Percentiles rank a stretch among this genome's conserved stretches.
Conservation (phyloP, 2,888 invertebrate genomes). For the Dicyrtomina minuta region DNA sequence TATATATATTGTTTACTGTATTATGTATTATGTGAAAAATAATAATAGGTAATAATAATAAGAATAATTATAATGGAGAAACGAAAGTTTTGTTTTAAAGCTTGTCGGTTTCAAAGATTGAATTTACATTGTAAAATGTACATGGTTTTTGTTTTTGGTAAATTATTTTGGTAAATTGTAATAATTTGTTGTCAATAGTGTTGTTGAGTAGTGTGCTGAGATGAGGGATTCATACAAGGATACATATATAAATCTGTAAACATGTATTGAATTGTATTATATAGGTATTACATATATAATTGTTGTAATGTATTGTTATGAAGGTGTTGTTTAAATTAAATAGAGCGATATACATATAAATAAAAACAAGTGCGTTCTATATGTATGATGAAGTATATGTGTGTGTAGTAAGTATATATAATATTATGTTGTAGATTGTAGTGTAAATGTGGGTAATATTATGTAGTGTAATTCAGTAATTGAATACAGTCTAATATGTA, state of each 20-base stretch:
- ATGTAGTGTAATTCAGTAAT: no score
- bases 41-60: neutral
- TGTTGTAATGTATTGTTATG: no score
- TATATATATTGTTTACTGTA: neutral
- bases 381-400: no score
- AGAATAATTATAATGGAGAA: neutral
- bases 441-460: neutral
- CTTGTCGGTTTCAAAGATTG: neutral
- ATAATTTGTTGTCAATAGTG: neutral
- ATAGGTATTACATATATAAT: no score
- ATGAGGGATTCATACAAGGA: no score
- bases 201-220: no score
- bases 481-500: constrained; percentile 1
- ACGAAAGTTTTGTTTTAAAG: neutral
- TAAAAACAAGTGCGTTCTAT: no score
- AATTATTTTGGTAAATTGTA: neutral
- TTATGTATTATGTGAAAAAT: neutral
- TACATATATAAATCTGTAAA: no score
- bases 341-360: no score
- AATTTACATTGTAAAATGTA: constrained; percentile 13
- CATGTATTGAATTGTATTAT: no score
- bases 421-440: neutral
- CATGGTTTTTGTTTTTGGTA: neutral
- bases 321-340: no score
- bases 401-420: neutral